A percentile compares a stretch with the other conserved stretches of the same genome.
Evolutionary conservation across 2,113 vertebrate genomes (phyloP).

Genomic region (Gopherus evgoodei): DNA sequence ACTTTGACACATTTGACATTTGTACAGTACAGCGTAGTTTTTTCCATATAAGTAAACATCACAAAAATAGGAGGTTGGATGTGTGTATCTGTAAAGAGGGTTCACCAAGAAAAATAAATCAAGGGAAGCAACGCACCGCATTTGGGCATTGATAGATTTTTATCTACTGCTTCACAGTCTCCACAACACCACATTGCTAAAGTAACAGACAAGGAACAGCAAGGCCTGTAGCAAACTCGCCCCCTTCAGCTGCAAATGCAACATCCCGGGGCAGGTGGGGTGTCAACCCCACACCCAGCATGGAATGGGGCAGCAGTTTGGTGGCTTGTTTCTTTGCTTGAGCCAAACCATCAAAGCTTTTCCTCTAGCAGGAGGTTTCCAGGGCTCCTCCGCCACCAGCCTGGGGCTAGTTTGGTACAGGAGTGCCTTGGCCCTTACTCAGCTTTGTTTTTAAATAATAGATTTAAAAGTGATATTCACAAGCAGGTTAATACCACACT

Average conservation of each 20-base stretch:
- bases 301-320: not conserved
- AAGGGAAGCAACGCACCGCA: slow-evolving; percentile 10
- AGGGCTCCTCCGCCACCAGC: accelerated
- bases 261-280: too few species aligned
- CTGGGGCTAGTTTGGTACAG: not conserved
- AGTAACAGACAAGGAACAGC: not conserved
- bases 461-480: slow-evolving; percentile 26
- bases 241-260: accelerated
- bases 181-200: slow-evolving; percentile 63
- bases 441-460: slow-evolving; percentile 1
- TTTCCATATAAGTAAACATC: slow-evolving; percentile 69
- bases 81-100: slow-evolving; percentile 1
- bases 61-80: slow-evolving; percentile 22
- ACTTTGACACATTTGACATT: slow-evolving; percentile 76
- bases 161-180: slow-evolving; percentile 63
- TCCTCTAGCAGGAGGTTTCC: not conserved
- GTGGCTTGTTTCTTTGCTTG: not conserved
- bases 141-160: slow-evolving; percentile 27
- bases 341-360: not conserved
- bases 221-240: not conserved
- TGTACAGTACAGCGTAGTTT: slow-evolving; percentile 72
- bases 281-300: not conserved
- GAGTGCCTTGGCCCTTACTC: not conserved
- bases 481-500: slow-evolving; percentile 22
- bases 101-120: slow-evolving; percentile 55